These are phyloP conservation scores for Dendronephthya gigantea DNA, from an alignment of 64 coral and sea anemone genomes.

Conservation along the genomic window DNA sequence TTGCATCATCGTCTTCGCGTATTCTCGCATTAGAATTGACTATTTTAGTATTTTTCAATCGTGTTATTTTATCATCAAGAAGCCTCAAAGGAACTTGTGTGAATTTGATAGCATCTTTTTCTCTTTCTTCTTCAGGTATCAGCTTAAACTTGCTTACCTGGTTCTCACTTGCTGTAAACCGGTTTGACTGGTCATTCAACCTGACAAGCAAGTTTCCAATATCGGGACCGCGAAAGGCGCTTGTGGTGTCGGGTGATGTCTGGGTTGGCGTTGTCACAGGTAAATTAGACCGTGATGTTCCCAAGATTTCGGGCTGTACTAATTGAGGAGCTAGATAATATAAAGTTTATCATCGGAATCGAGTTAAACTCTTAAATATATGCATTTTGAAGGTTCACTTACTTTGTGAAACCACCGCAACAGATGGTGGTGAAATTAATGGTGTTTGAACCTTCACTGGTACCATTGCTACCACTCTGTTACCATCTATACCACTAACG, in stretches of 20 bases:
- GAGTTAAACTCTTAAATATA: no score
- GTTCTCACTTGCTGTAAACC: background rate
- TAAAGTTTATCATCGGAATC: no score
- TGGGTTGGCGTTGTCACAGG: background rate
- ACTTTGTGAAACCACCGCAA: background rate
- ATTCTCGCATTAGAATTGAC: background rate
- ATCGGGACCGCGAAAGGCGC: background rate
- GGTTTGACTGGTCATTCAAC: background rate
- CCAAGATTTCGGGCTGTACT: background rate
- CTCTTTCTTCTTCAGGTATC: background rate
- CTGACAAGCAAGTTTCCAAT: background rate
- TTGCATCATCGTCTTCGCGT: background rate
- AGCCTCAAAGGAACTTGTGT: background rate
- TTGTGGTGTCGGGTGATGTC: background rate
- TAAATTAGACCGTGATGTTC: background rate
- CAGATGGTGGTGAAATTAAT: background rate
- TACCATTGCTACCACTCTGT: background rate
- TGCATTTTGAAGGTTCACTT: no score
- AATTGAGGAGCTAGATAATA: no score
- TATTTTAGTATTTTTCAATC: background rate
- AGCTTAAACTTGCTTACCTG: background rate
- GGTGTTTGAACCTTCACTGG: background rate
- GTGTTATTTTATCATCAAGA: background rate
- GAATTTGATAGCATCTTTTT: background rate
- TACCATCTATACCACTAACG: background rate